Evolutionary conservation across 1,140 invertebrate species (phyloP).

Genomic region (Calycopis cecrops): DNA sequence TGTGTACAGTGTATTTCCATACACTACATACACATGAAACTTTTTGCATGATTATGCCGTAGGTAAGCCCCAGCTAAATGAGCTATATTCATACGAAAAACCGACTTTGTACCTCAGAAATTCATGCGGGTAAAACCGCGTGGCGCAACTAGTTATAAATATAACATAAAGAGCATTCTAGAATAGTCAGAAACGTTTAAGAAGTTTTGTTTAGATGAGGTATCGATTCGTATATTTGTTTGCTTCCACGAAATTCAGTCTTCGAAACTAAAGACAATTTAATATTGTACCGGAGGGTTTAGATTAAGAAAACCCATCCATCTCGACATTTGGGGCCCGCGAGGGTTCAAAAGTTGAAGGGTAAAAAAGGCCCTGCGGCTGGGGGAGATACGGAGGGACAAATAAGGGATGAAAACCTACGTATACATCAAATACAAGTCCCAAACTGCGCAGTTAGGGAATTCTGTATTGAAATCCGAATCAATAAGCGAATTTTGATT

Average conservation of each 20-base stretch:
- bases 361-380: conserved; percentile 19
- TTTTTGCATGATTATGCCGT: no score
- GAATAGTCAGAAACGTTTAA: no score
- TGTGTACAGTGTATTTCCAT: no score
- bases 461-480: background rate
- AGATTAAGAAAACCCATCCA: conserved; percentile 14
- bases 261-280: conserved; percentile 12
- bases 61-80: no score
- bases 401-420: conserved; percentile 7
- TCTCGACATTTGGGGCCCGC: conserved; percentile 14
- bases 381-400: conserved; percentile 8
- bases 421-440: conserved; percentile 2
- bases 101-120: no score
- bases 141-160: no score
- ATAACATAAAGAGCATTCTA: no score
- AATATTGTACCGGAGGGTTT: conserved; percentile 18
- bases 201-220: no score
- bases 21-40: no score
- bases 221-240: background rate
- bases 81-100: no score
- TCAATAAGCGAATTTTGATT: no score
- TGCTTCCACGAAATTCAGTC: background rate
- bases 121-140: no score
- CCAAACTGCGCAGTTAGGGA: conserved; percentile 12
- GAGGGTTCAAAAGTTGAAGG: conserved; percentile 21